Evolutionary conservation across 2,797 vertebrate species (phyloP).

Genomic region (Borostomias antarcticus): DNA sequence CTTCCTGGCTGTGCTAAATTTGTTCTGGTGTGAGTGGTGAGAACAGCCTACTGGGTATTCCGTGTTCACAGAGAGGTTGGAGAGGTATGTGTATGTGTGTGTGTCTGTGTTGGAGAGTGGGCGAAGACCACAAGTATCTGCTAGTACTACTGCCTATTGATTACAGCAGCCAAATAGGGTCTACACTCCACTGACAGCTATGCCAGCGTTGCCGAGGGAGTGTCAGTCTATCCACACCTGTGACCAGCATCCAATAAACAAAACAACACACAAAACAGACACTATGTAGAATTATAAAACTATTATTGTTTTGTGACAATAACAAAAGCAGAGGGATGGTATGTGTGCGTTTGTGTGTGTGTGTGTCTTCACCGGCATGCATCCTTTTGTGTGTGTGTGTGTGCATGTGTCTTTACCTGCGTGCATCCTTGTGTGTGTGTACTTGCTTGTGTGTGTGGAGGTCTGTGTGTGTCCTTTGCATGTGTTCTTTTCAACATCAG

Average conservation of each 20-base stretch:
- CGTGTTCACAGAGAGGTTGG: no score
- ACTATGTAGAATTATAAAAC: slow-evolving; percentile 63
- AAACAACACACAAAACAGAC: neutral
- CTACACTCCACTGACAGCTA: slow-evolving; percentile 81
- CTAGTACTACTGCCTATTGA: slow-evolving; percentile 76
- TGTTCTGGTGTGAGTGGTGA: no score
- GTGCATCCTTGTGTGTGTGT: neutral
- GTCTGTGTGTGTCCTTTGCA: no score
- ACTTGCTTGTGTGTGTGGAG: neutral
- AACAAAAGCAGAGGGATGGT: slow-evolving; percentile 81
- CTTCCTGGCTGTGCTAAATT: no score
- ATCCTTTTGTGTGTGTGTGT: neutral
- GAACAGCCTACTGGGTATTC: no score
- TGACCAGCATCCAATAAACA: slow-evolving; percentile 87
- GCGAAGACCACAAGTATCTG: no score
- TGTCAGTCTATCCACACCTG: slow-evolving; percentile 90
- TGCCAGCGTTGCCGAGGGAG: slow-evolving; percentile 78
- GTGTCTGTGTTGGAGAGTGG: no score
- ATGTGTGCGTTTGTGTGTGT: slow-evolving; percentile 44
- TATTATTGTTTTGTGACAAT: no score
- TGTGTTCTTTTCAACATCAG: slow-evolving; percentile 79
- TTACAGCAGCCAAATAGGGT: slow-evolving; percentile 84
- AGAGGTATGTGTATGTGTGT: no score
- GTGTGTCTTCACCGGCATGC: neutral
- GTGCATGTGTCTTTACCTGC: slow-evolving; percentile 29